Base-by-base conservation (phyloP, 2,797 vertebrate genomes). In the Sorex maritimensis region DNA sequence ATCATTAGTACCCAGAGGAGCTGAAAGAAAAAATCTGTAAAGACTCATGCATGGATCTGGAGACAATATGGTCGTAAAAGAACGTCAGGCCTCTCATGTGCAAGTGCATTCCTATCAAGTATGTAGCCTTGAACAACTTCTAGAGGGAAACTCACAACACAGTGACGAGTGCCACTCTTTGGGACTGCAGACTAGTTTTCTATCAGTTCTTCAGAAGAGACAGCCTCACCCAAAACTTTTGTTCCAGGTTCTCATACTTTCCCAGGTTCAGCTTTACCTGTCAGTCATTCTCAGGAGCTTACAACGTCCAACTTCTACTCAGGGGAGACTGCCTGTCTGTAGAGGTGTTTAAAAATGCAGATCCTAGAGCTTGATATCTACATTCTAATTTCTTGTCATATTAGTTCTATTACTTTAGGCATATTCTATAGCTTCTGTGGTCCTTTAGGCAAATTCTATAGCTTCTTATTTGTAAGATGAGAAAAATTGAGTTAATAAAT, bases 401-500 rank as follows among this genome's bases (percentile, higher is more conserved):
- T 46, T 81, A 68, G 12, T 28, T 83, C 1, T 73, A 19, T 1
- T 83, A 44, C 52, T 83, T 88, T n/a, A 87, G 49, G 69, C 41
- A 78, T 88, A 71, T 91, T 84, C 63, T 19, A 38, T 72, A 67
- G 34, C 3, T 19, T 72, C 12, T 77, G 34, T 34, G 34, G 34
- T 34, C 34, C 34, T 34, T 34, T 34, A 34, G 34, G 34, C 34
- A 34, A 34, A 34, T 34, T 34, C 34, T 34, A 34, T 34, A 34
- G 3, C 44, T 72, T 71, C 34, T 86, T 92, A 46, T 83, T 55
- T 93, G 38, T 81, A 81, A 34, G 14, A 52, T 34, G n/a, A 72
- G 41, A 83, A 74, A 14, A 38, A 67, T 14, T 77, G 74, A 72
- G 46, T 79, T 81, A 65, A 75, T 72, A n/a, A 5, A 38, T 71